These are phyloP conservation scores for Thymelicus acteon DNA, from an alignment of 2,888 invertebrate genomes.

Conservation along the genomic window DNA sequence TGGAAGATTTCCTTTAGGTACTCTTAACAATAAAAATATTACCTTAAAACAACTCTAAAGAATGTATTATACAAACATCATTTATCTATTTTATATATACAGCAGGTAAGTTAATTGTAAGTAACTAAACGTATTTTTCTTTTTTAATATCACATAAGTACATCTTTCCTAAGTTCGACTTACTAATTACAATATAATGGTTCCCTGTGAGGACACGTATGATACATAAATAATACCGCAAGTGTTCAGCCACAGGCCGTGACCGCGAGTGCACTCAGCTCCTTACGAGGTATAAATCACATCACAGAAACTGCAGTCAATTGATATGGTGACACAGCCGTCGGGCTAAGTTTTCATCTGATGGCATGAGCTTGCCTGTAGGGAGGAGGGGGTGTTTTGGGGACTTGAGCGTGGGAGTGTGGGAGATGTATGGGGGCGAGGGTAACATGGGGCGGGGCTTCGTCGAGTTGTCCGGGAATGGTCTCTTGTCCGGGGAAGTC, in stretches of 20 bases:
- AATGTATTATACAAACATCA: slow-evolving; percentile 31
- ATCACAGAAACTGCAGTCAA: slow-evolving; percentile 82
- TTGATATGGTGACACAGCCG: slow-evolving; percentile 66
- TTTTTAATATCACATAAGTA: slow-evolving; percentile 82
- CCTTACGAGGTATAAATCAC: slow-evolving; percentile 58
- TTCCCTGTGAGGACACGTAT: slow-evolving; percentile 70
- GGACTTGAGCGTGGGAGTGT: slow-evolving; percentile 56
- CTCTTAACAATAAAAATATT: slow-evolving; percentile 20
- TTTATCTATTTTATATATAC: slow-evolving; percentile 65
- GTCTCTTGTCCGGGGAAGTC: slow-evolving; percentile 48
- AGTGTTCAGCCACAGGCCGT: slow-evolving; percentile 52
- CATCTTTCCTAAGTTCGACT: slow-evolving; percentile 66
- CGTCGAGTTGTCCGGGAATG: slow-evolving; percentile 64
- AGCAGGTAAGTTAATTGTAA: slow-evolving; percentile 62
- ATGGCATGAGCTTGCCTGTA: slow-evolving; percentile 79
- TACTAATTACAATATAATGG: slow-evolving; percentile 58
- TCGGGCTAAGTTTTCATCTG: slow-evolving; percentile 73
- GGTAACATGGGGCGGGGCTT: slow-evolving; percentile 44
- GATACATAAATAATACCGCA: slow-evolving; percentile 70
- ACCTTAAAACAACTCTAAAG: slow-evolving; percentile 20
- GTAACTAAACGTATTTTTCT: slow-evolving; percentile 64
- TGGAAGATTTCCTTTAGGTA: slow-evolving; percentile 39
- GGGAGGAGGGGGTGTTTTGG: slow-evolving; percentile 81
- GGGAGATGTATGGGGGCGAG: slow-evolving; percentile 68
- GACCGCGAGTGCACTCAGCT: slow-evolving; percentile 41